phyloP scores from a whole-genome alignment of 2,797 vertebrate genomes.

The Onychomys arenicola region DNA sequence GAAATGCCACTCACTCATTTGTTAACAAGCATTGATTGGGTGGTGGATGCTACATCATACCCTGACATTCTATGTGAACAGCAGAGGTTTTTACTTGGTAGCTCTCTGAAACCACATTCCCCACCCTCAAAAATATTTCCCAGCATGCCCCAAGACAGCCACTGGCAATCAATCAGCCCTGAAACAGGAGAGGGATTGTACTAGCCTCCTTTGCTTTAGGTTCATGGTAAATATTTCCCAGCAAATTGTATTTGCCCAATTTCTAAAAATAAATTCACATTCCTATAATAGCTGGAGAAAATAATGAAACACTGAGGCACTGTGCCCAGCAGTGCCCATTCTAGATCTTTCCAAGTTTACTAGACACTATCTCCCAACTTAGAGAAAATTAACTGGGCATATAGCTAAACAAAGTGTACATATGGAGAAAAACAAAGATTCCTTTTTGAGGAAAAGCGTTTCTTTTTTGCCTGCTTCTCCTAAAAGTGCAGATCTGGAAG shows the following conservation, averaged over 20 bases:
- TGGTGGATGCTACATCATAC: neutral
- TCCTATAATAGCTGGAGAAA: neutral
- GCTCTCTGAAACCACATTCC: neutral
- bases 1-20: neutral
- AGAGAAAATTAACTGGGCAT: slow-evolving; percentile 39
- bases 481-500: slow-evolving; percentile 71
- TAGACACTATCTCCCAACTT: neutral
- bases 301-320: neutral
- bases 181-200: slow-evolving; percentile 2
- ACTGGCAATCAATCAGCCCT: neutral
- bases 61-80: neutral
- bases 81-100: neutral
- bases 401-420: slow-evolving; percentile 42
- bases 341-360: slow-evolving; percentile 10
- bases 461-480: slow-evolving; percentile 40
- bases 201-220: neutral
- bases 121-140: neutral
- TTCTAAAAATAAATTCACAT: slow-evolving; percentile 32
- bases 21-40: neutral
- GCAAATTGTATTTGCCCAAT: slow-evolving; percentile 46
- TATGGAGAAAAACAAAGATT: slow-evolving; percentile 68
- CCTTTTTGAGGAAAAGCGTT: slow-evolving; percentile 58
- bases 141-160: neutral
- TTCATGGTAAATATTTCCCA: slow-evolving; percentile 36
- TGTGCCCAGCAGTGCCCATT: neutral